phyloP scores from a whole-genome alignment of 1,140 invertebrate genomes.

The Drosophila obscura region DNA sequence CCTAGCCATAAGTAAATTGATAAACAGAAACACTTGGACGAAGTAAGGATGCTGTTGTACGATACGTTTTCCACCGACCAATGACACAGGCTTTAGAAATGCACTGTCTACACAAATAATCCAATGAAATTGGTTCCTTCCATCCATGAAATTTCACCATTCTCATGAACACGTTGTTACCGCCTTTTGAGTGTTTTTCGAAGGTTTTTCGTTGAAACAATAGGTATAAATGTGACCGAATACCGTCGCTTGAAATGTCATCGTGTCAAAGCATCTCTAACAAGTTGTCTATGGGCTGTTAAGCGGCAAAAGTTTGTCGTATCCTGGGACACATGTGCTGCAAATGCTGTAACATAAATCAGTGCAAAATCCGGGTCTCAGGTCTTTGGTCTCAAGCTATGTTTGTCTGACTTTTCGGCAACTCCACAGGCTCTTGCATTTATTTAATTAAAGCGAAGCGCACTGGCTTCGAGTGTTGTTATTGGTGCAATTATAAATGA shows the following conservation, averaged over 20 bases:
- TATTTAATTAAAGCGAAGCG: constrained; percentile 74
- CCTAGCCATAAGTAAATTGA: constrained; percentile 51
- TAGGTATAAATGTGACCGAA: no score
- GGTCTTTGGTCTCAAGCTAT: constrained; percentile 35
- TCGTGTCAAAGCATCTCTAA: not conserved
- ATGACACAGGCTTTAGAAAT: no score
- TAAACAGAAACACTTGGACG: constrained; percentile 42
- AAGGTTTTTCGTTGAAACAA: no score
- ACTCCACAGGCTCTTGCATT: constrained; percentile 16
- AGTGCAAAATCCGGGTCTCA: constrained; percentile 37
- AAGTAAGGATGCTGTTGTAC: no score
- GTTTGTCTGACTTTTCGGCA: not conserved
- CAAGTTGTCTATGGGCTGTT: constrained; percentile 35
- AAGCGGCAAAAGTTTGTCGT: constrained; percentile 42
- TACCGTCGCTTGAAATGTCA: no score
- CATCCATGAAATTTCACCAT: no score
- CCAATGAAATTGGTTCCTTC: no score
- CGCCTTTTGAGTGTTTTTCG: no score
- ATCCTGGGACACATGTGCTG: constrained; percentile 42
- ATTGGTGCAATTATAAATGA: constrained; percentile 74
- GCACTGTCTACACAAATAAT: no score
- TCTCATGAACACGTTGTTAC: no score
- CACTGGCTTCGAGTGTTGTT: constrained; percentile 45
- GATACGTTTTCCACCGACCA: no score
- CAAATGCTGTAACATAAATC: constrained; percentile 9